phyloP scores from a whole-genome alignment of 2,888 invertebrate genomes.

The Tenthredo amoena region DNA sequence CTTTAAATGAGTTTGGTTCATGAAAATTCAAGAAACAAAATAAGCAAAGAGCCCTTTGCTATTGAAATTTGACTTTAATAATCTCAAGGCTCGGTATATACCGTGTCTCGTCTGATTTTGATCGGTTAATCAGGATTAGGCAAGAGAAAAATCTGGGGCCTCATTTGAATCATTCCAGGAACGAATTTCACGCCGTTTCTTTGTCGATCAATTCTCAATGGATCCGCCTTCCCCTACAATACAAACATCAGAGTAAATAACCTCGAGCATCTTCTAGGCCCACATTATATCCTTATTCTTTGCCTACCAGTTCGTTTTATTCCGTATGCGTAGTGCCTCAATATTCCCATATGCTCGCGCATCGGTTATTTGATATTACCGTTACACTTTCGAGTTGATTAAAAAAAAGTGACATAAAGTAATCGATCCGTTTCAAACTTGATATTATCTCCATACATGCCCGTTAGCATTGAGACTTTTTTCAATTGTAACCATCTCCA shows the following conservation, averaged over 20 bases:
- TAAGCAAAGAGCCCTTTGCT: slow-evolving; percentile 27
- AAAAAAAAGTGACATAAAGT: slow-evolving; percentile 4
- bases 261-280: background rate
- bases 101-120: slow-evolving; percentile 43
- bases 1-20: slow-evolving; percentile 50
- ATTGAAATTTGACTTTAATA: slow-evolving; percentile 33
- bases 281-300: slow-evolving; percentile 1
- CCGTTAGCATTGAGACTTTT: background rate
- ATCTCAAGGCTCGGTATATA: slow-evolving; percentile 7
- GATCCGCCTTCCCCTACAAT: slow-evolving; percentile 33
- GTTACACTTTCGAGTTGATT: slow-evolving; percentile 34
- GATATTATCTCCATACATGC: background rate
- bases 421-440: background rate
- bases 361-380: slow-evolving; percentile 10
- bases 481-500: background rate
- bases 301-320: background rate
- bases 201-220: slow-evolving; percentile 41
- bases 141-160: slow-evolving; percentile 5
- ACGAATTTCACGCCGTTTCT: slow-evolving; percentile 51
- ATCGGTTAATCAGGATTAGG: slow-evolving; percentile 50
- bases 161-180: slow-evolving; percentile 46
- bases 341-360: background rate
- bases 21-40: slow-evolving; percentile 48
- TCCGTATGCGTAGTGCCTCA: background rate
- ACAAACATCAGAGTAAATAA: slow-evolving; percentile 14